Evolutionary conservation across 1,140 invertebrate species (phyloP).

Genomic region (Tetragnatha versicolor): DNA sequence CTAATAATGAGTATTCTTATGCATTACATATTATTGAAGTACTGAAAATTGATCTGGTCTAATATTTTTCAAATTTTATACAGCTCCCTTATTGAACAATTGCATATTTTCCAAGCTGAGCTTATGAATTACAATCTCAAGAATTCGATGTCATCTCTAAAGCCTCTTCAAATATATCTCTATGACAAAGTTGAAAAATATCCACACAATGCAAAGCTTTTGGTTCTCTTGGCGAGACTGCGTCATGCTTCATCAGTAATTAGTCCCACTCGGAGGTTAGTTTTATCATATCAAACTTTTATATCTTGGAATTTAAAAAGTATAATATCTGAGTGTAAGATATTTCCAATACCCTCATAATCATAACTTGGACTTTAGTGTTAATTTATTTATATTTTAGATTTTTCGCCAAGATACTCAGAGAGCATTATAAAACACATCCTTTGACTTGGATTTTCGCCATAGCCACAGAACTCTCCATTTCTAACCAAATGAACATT

Average conservation of each 20-base stretch:
- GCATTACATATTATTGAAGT: no score
- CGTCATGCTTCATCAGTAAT: constrained; percentile 38
- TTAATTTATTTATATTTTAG: constrained; percentile 14
- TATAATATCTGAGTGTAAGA: no score
- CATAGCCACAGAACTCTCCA: constrained; percentile 14
- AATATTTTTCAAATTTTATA: no score
- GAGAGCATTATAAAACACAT: neutral
- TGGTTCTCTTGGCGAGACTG: constrained; percentile 10
- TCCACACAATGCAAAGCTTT: constrained; percentile 7
- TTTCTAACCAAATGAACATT: neutral
- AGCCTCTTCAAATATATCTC: constrained; percentile 25
- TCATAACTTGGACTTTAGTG: neutral
- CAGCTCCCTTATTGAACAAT: constrained; percentile 25
- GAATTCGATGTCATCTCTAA: constrained; percentile 23
- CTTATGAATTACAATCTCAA: constrained; percentile 27
- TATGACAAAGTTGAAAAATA: constrained; percentile 15
- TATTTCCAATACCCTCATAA: no score
- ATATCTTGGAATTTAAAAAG: no score
- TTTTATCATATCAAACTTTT: neutral
- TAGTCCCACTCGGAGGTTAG: constrained; percentile 37
- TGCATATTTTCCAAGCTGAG: constrained; percentile 21
- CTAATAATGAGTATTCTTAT: no score
- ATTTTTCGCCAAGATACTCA: constrained; percentile 24
- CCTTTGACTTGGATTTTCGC: constrained; percentile 39
- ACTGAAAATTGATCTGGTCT: no score